Evolutionary conservation across 2,113 vertebrate species (phyloP), one percentile per base, ranked within the genome.

Genomic region (Forbesichthys agassizii): DNA sequence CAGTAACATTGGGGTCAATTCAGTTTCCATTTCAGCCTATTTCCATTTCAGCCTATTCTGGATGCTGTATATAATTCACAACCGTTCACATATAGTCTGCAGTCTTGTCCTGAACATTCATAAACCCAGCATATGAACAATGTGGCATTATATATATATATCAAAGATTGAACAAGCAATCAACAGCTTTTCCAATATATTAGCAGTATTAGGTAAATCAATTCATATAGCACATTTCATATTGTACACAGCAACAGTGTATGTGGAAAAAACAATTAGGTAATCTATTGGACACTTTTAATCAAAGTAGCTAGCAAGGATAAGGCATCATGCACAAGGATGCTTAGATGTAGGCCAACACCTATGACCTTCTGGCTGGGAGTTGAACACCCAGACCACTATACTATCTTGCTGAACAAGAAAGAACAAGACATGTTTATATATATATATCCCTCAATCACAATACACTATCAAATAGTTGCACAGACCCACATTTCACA

Each of bases 1-100:
- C 42, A 61, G 27, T 57, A 69, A 58, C 11, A 51, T 74, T 60
- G 66, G 60, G 68, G n/a, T 54, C 47, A 13, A 58, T 73, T 75
- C 59, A 14, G 33, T 66, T 66, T 66, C 46, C 8, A 71, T 74
- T 78, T 72, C 33, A 64, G 58, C 11, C 33, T 60, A 10, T 66
- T 66, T 66, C 46, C 8, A 71, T 74, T 78, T 72, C 33, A 64
- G 58, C 11, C 33, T 60, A 10, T 51, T 60, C 58, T 42, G 58
- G 61, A 74, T 56, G 49, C 58, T 14, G 3, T 14, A 52, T 52
- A 14, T 14, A 52, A 12, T 12, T 52, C 49, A 11, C 49, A 52
- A 42, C 36, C 5, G 6, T 42, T 42, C 7, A 2, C 36, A 42
- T 42, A 42, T 8, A 42, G 36, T 14, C 10, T 14, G 10, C 49